Percentiles rank a stretch among this genome's conserved stretches.
These are phyloP conservation scores for Phyllotreta striolata DNA, from an alignment of 2,888 invertebrate species.

Conservation along the genomic window DNA sequence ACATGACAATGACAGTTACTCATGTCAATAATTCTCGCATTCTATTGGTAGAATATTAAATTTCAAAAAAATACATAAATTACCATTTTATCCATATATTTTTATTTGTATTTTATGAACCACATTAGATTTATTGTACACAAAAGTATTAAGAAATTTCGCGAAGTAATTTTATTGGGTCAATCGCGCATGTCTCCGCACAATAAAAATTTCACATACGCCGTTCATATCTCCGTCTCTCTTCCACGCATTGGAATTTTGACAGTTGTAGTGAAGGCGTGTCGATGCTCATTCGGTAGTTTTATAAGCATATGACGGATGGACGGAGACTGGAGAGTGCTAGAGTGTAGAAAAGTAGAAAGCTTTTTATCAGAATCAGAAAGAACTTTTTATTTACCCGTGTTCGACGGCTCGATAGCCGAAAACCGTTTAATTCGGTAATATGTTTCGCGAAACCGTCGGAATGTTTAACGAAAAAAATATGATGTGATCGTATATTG, in stretches of 20 bases:
- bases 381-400: constrained; percentile 52
- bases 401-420: constrained; percentile 47
- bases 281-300: constrained; percentile 35
- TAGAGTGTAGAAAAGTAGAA: constrained; percentile 45
- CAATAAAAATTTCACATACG: neutral
- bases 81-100: no score
- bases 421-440: constrained; percentile 33
- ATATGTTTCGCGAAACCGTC: neutral
- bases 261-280: constrained; percentile 28
- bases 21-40: no score
- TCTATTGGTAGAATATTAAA: no score
- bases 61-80: no score
- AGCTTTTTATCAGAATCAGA: constrained; percentile 50
- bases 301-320: constrained; percentile 46
- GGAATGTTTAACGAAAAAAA: constrained; percentile 5
- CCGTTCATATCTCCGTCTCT: neutral
- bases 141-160: no score
- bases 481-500: constrained; percentile 30
- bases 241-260: constrained; percentile 12
- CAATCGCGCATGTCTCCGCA: no score
- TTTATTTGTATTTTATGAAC: no score
- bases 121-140: no score
- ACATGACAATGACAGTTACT: no score
- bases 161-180: no score
- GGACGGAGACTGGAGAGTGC: constrained; percentile 39